Conservation (phyloP, 2,797 vertebrate species). For the Glyptemys insculpta region DNA sequence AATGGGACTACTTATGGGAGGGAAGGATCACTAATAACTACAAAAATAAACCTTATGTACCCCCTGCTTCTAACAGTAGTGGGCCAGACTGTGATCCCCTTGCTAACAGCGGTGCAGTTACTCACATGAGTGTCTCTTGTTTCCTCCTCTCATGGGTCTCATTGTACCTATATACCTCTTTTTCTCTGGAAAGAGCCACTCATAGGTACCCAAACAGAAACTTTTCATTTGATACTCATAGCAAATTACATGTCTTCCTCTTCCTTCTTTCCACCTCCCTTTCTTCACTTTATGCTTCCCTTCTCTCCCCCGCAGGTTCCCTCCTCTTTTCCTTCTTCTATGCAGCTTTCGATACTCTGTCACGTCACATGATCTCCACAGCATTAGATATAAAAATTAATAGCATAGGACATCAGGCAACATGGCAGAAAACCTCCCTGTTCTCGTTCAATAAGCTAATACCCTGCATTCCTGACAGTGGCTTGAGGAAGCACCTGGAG, state of each 20-base stretch:
- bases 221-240: not conserved
- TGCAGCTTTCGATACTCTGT: not conserved
- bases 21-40: not conserved
- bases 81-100: not conserved
- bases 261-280: not conserved
- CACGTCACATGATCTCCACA: not conserved
- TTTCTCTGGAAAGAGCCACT: not conserved
- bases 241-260: not conserved
- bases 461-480: constrained; percentile 41
- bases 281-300: not conserved
- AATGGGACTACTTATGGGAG: not conserved
- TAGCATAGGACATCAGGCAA: constrained; percentile 29
- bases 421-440: constrained; percentile 7
- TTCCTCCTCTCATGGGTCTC: not conserved
- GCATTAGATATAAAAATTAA: not conserved
- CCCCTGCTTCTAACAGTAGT: not conserved
- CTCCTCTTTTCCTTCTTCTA: not conserved
- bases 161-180: not conserved
- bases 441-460: constrained; percentile 56
- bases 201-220: not conserved
- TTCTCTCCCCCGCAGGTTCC: not conserved
- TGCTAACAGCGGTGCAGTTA: not conserved
- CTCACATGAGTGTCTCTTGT: not conserved
- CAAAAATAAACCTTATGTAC: not conserved
- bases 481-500: constrained; percentile 62